Evolutionary conservation across 2,113 vertebrate genomes (phyloP), one percentile per base, ranked within the genome.

Genomic region (Labeo catla): DNA sequence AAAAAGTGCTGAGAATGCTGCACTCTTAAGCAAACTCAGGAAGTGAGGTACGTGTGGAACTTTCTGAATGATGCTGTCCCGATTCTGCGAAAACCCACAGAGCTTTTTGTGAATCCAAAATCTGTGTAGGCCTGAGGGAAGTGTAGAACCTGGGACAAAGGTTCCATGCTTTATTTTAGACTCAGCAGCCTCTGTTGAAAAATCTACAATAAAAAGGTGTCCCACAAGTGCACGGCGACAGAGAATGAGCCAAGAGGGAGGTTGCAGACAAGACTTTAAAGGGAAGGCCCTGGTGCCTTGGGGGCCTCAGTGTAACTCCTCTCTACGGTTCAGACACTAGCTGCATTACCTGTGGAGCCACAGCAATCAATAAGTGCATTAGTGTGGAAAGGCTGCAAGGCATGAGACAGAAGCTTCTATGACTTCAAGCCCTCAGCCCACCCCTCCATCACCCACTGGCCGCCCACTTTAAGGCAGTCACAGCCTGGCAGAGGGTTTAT

Each of bases 301-400:
- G 77, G 28, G 63, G 57, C 73, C 74, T 84, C 10, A 4, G 39
- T 68, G 85, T 70, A 74, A 23, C 76, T 84, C 49, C 16, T 89
- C 82, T 91, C 90, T 86, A 85, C 66, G 61, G 82, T 68, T 86
- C 74, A 89, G 88, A 84, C 83, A 15, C 59, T 23, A 86, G 72
- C 86, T 70, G 80, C 83, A 82, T 84, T 87, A 93, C 90, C 91
- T 82, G 90, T 84, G 86, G 90, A 89, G 90, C 81, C 89, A 87
- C 86, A 68, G 72, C 73, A 91, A 93, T 94, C 92, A 78, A 93
- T 93, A 93, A 54, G 89, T 91, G 91, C 92, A 94, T 94, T 93
- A 93, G 89, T 88, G 73, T 87, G 65, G 91, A 87, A 87, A 88
- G 89, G 87, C 76, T 85, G 84, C 49, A 43, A 86, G 87, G 87